These are phyloP conservation scores for Papilio aristodemus DNA, from an alignment of 1,140 invertebrate species.

Conservation along the genomic window DNA sequence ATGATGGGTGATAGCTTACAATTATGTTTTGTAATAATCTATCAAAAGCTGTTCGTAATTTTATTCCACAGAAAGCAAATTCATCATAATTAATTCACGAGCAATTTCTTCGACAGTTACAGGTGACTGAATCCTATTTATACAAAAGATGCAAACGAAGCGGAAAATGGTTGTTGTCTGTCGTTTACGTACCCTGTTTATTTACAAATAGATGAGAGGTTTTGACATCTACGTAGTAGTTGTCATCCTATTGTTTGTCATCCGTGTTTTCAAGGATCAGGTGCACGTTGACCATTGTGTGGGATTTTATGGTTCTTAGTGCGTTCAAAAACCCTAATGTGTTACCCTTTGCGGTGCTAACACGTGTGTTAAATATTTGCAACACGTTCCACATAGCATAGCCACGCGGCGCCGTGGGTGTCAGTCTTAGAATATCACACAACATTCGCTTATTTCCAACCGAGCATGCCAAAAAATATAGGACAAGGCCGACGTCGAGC, in stretches of 20 bases:
- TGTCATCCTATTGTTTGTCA: too few species aligned
- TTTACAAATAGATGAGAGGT: neutral
- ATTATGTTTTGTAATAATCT: slow-evolving; percentile 1
- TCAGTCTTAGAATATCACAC: slow-evolving; percentile 12
- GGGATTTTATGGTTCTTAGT: too few species aligned
- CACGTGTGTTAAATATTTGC: neutral
- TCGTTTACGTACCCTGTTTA: neutral
- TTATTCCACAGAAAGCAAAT: neutral
- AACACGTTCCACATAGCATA: neutral
- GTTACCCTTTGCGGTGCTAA: too few species aligned
- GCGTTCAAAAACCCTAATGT: too few species aligned
- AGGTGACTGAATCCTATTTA: neutral
- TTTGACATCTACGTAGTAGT: slow-evolving; percentile 5
- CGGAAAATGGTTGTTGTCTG: slow-evolving; percentile 6
- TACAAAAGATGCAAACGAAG: neutral
- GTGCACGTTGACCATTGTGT: too few species aligned
- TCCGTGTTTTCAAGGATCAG: too few species aligned
- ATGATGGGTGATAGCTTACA: neutral
- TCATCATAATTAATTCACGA: neutral
- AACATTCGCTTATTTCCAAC: slow-evolving; percentile 26
- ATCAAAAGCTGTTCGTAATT: neutral
- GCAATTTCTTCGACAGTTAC: slow-evolving; percentile 4
- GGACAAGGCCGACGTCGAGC: slow-evolving; percentile 2
- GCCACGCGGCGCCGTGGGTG: slow-evolving; percentile 7
- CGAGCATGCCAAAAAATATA: slow-evolving; percentile 26